Conservation (phyloP, 1,140 invertebrate genomes). For the Heterodera carotae region DNA sequence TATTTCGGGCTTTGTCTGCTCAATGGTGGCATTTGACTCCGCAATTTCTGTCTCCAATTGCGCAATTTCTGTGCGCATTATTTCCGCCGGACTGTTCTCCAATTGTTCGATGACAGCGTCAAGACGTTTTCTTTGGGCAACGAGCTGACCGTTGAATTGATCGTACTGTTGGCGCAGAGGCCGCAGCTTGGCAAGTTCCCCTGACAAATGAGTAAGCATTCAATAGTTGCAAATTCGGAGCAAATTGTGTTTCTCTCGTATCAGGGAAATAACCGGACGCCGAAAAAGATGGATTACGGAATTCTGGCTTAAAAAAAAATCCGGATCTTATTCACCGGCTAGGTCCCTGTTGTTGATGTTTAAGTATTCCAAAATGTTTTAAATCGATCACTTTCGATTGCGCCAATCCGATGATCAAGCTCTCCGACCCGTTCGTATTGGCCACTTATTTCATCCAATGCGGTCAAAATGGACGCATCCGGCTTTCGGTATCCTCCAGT, state of each 20-base stretch:
- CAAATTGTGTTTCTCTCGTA: no score
- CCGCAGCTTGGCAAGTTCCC: conserved; percentile 22
- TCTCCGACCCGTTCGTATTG: conserved; percentile 25
- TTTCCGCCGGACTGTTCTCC: conserved; percentile 33
- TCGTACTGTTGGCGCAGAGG: conserved; percentile 34
- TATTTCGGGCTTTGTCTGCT: conserved; percentile 26
- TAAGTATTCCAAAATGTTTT: no score
- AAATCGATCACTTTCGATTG: conserved; percentile 38
- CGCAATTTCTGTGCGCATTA: conserved; percentile 30
- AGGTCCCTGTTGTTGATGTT: no score
- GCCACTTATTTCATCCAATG: conserved; percentile 8
- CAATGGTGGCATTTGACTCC: conserved; percentile 18
- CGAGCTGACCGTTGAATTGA: conserved; percentile 28
- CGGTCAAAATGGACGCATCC: conserved; percentile 25
- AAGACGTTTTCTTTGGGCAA: conserved; percentile 16
- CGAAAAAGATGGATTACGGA: not conserved
- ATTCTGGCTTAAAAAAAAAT: not conserved
- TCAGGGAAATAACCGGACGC: no score
- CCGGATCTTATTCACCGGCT: no score
- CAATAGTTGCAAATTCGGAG: no score
- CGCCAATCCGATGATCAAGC: conserved; percentile 27
- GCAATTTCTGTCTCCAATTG: conserved; percentile 27
- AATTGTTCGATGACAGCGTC: conserved; percentile 19
- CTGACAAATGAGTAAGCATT: conserved; percentile 26
- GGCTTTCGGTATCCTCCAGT: conserved; percentile 74